These are phyloP conservation scores for Oophaga sylvatica DNA, from an alignment of 2,797 vertebrate species.

Conservation along the genomic window DNA sequence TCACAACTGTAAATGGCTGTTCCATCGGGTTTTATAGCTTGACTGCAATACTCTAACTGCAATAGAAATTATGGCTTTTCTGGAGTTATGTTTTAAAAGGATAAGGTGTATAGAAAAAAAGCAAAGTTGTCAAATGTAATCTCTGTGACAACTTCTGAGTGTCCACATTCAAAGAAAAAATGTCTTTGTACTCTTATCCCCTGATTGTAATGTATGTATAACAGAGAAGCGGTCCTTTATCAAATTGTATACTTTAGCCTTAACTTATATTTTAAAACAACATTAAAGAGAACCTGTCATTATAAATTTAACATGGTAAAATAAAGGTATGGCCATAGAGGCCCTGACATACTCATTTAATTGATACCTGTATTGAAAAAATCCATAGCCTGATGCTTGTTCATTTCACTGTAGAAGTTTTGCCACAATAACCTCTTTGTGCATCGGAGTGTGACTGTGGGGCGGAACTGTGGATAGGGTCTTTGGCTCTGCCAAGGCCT, in stretches of 20 bases:
- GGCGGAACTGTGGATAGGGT: too few relatives aligned
- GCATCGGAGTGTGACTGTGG: too few relatives aligned
- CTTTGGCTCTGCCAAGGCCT: too few relatives aligned
- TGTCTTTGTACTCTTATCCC: background rate
- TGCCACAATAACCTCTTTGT: too few relatives aligned
- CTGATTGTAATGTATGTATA: background rate
- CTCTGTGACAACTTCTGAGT: background rate
- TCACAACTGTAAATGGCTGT: slow-evolving; percentile 55
- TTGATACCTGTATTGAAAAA: too few relatives aligned
- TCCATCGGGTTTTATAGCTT: slow-evolving; percentile 56
- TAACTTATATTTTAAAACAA: too few relatives aligned
- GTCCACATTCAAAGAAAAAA: background rate
- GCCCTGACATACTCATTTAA: too few relatives aligned
- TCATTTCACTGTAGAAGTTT: too few relatives aligned
- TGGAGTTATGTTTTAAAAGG: slow-evolving; percentile 27
- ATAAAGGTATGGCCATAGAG: too few relatives aligned
- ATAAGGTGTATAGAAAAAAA: slow-evolving; percentile 12
- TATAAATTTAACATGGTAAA: too few relatives aligned
- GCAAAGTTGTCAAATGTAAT: slow-evolving; percentile 17
- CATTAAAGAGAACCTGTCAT: too few relatives aligned
- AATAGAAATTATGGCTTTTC: slow-evolving; percentile 54
- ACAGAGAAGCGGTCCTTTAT: background rate
- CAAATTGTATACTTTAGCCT: background rate
- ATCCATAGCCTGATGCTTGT: too few relatives aligned
- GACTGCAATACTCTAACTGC: slow-evolving; percentile 39